Conservation (phyloP, 2,888 invertebrate species). For the Hypena proboscidalis region DNA sequence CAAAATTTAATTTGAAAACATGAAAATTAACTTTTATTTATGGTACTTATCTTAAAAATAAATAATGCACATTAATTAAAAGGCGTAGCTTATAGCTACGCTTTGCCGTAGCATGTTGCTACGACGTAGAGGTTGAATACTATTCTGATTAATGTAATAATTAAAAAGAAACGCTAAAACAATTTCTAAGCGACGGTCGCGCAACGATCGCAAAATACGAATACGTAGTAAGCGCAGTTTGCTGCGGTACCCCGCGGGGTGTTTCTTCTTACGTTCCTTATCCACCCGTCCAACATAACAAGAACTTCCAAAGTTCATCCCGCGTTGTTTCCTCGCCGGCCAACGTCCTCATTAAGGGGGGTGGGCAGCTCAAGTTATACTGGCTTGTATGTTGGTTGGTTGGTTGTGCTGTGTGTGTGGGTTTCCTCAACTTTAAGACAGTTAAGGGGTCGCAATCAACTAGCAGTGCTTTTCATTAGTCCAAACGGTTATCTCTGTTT, state of each 20-base stretch:
- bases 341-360: conserved; percentile 37
- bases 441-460: conserved; percentile 82
- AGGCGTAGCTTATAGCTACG: no score
- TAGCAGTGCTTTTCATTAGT: conserved; percentile 79
- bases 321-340: conserved; percentile 41
- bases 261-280: conserved; percentile 82
- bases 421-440: conserved; percentile 79
- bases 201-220: conserved; percentile 5
- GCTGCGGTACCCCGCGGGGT: conserved; percentile 64
- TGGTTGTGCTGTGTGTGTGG: conserved; percentile 60
- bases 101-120: background rate
- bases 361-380: conserved; percentile 44
- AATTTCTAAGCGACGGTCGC: conserved; percentile 4
- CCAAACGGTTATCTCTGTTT: conserved; percentile 78
- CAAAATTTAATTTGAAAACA: no score
- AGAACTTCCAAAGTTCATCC: conserved; percentile 65
- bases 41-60: no score
- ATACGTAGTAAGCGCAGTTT: conserved; percentile 23
- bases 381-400: conserved; percentile 34
- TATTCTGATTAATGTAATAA: no score
- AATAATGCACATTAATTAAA: no score
- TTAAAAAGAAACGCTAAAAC: background rate
- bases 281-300: conserved; percentile 54
- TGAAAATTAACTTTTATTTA: no score
- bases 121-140: background rate